These are phyloP conservation scores for Arion vulgaris DNA, from an alignment of 1,140 invertebrate genomes.

Conservation along the genomic window DNA sequence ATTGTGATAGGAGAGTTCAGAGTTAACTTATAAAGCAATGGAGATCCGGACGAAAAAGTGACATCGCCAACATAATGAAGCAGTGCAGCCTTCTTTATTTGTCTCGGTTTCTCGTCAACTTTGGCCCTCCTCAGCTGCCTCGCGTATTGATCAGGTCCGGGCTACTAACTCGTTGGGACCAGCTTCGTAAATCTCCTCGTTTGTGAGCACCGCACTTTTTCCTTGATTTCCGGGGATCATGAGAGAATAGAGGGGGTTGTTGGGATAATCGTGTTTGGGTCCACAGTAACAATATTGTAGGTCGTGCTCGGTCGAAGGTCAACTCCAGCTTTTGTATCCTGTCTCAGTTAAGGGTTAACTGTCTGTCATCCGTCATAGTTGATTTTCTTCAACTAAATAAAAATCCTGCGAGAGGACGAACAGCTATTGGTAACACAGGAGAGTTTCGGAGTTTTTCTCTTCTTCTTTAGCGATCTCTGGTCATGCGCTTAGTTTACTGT, in stretches of 20 bases:
- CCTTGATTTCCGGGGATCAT: neutral
- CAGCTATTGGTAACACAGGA: too few relatives aligned
- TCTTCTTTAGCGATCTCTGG: too few relatives aligned
- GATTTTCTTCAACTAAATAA: too few relatives aligned
- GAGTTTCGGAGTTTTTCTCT: too few relatives aligned
- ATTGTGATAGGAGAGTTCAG: neutral
- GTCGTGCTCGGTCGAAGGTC: neutral
- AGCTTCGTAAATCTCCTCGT: neutral
- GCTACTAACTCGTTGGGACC: neutral
- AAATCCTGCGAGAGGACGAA: too few relatives aligned
- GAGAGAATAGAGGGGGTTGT: neutral
- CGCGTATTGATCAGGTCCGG: neutral
- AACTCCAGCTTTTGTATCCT: neutral
- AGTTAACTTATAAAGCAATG: neutral
- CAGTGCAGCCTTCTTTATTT: neutral
- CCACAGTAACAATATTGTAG: neutral
- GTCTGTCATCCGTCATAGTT: too few relatives aligned
- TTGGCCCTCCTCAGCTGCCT: neutral
- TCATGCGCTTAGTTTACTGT: too few relatives aligned
- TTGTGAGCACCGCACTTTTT: neutral
- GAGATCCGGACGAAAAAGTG: neutral
- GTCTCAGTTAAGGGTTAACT: too few relatives aligned
- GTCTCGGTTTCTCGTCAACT: neutral
- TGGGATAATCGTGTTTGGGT: neutral
- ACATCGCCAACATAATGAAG: neutral